Evolutionary conservation across 2,113 vertebrate genomes (phyloP), one percentile per base, ranked within the genome.

Genomic region (Turdus rufiventris): DNA sequence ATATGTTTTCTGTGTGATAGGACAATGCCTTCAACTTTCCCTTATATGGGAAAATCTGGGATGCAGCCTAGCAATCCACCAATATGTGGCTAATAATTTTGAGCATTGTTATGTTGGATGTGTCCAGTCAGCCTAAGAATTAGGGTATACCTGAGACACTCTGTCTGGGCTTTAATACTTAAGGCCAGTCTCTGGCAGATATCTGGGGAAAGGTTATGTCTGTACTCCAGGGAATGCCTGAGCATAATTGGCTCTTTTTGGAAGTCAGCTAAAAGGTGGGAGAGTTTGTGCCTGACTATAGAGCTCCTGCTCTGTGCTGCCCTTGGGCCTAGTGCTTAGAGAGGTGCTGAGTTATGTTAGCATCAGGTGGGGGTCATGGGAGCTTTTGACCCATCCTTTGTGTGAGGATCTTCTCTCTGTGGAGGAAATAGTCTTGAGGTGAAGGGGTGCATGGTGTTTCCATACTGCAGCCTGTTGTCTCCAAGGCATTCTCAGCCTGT

Each of bases 1-100:
- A 2, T 80, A 58, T 92, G 89, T 96, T 95, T 94, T 87, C 91
- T 1, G 1, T 95, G 85, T 71, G 92, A 93, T 92, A 94, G 88
- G 88, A 95, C 94, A 95, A 93, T 96, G 95, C 82, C 76, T 95
- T 90, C 82, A 85, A 88, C 94, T 94, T 95, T 95, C 63, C 93
- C 95, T 95, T 96, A 93, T 96, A 95, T 95, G 96, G 96, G 84
- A 96, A 96, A 94, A 94, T 97, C 89, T 97, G 91, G 87, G 88
- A 85, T 91, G 87, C 93, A 91, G 93, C 71, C 28, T 53, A 82
- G 45, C 74, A 87, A 91, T 92, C 87, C 3, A 15, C 85, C 74
- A 85, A 50, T 91, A 79, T 58, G 62, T 75, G 63, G 70, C 87
- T 91, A 85, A 85, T 95, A 89, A 61, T 89, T 94, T 94, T 85